Base-by-base conservation (phyloP, 2,888 invertebrate species). In the Argyresthia albistria region DNA sequence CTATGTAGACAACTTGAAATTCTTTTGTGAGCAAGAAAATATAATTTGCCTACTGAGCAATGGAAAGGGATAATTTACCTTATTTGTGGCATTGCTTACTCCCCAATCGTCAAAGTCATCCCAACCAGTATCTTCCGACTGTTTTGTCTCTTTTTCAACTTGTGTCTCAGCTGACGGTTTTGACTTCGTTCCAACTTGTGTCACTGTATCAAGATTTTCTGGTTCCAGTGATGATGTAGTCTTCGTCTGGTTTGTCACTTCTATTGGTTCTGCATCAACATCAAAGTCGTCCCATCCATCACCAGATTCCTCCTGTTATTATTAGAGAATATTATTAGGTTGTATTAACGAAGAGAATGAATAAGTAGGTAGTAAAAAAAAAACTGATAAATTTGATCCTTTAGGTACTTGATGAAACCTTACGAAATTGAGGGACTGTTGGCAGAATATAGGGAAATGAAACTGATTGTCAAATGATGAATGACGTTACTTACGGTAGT, bases 251-350 rank as follows among this genome's bases (percentile, higher is more conserved):
- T 25, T 42, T 46, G 45, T 50, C n/a, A 55, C 54, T 48, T 56
- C 50, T 63, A 66, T 55, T 59, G 59, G 53, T 47, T 72, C 70
- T 57, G 65, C 76, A 43, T 86, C 86, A 48, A 83, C 67, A 35
- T 87, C 86, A 69, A 89, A 88, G 61, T 88, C 81, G 58, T 86
- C 88, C 89, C 89, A 88, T 1, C 87, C 87, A 53, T 84, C 77
- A 10, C 74, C 57, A 56, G 60, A 55, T 60, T 65, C 63, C 66
- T 69, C 37, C 48, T 48, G 37, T 37, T 37, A 48, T 4, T 8
- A 14, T 36, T 1, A 4, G 12, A 10, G n/a, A 37, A 39, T 6
- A 12, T 39, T 12, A 43, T 8, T 43, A 14, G n/a, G n/a, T 12
- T 43, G n/a, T 43, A 14, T 12, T 43, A 43, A 43, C n/a, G n/a